These are phyloP conservation scores for Falco naumanni DNA, from an alignment of 2,797 vertebrate genomes.

Conservation along the genomic window DNA sequence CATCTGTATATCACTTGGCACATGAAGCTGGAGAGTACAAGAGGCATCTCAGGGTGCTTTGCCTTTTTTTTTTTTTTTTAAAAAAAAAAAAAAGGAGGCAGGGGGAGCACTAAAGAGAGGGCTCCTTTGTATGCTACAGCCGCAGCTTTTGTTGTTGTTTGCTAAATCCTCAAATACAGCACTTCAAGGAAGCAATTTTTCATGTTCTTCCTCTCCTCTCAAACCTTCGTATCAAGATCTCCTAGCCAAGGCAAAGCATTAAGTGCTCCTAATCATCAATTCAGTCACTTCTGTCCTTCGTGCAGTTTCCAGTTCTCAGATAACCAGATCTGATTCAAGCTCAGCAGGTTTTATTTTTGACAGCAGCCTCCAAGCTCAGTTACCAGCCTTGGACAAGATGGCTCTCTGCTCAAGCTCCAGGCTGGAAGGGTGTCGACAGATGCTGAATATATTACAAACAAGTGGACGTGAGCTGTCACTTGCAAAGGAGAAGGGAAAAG, in stretches of 20 bases:
- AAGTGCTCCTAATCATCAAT: background rate
- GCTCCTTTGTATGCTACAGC: background rate
- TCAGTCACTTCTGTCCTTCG: slow-evolving; percentile 10
- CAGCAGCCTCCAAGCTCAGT: slow-evolving; percentile 34
- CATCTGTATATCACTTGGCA: background rate
- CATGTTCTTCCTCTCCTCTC: background rate
- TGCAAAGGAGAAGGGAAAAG: background rate
- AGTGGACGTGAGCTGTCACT: slow-evolving; percentile 25
- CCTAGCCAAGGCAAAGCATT: background rate
- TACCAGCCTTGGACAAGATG: slow-evolving; percentile 55
- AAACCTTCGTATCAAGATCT: background rate
- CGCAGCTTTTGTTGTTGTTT: background rate
- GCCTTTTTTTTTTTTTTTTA: too few relatives aligned
- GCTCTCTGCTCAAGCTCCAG: slow-evolving; percentile 13
- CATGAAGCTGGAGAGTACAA: background rate
- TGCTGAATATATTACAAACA: slow-evolving; percentile 59
- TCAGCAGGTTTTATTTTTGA: slow-evolving; percentile 80
- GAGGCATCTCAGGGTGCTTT: background rate
- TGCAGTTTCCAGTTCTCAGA: slow-evolving; percentile 51
- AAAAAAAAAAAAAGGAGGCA: too few relatives aligned
- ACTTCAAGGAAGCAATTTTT: background rate
- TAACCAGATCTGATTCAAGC: slow-evolving; percentile 57
- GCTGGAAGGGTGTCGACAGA: slow-evolving; percentile 46
- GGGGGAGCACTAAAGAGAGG: background rate
- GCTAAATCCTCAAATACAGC: background rate